phyloP scores from a whole-genome alignment of 2,888 invertebrate species.

The Cabera pusaria region DNA sequence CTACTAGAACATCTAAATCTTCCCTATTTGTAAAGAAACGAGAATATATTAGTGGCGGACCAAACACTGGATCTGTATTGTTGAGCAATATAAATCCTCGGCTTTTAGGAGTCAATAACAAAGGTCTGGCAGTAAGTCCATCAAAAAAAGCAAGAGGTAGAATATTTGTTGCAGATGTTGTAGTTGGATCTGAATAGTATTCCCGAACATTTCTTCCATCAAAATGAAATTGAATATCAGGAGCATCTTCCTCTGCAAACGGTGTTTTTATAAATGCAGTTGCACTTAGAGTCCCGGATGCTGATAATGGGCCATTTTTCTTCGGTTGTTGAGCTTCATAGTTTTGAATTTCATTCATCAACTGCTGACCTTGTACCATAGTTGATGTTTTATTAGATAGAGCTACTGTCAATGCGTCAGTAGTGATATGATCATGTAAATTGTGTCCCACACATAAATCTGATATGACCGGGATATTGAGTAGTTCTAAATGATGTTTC shows the following conservation, averaged over 20 bases:
- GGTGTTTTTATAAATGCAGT: constrained; percentile 85
- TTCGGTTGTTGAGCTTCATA: constrained; percentile 62
- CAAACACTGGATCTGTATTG: constrained; percentile 87
- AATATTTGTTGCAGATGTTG: constrained; percentile 66
- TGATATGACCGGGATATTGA: constrained; percentile 81
- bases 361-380: constrained; percentile 55
- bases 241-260: constrained; percentile 66
- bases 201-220: constrained; percentile 83
- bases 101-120: constrained; percentile 85
- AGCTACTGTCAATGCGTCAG: constrained; percentile 73
- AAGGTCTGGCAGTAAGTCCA: constrained; percentile 84
- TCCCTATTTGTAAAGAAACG: constrained; percentile 85
- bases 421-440: constrained; percentile 89
- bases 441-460: constrained; percentile 89
- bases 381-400: constrained; percentile 83
- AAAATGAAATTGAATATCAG: constrained; percentile 87
- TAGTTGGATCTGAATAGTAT: constrained; percentile 83
- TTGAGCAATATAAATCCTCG: constrained; percentile 85
- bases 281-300: constrained; percentile 79
- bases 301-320: constrained; percentile 78
- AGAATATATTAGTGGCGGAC: constrained; percentile 89
- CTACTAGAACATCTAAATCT: constrained; percentile 85
- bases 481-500: constrained; percentile 69
- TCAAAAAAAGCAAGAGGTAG: constrained; percentile 85
- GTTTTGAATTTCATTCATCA: constrained; percentile 64